These are phyloP conservation scores for Apis laboriosa DNA, from an alignment of 1,140 invertebrate species.

Conservation along the genomic window DNA sequence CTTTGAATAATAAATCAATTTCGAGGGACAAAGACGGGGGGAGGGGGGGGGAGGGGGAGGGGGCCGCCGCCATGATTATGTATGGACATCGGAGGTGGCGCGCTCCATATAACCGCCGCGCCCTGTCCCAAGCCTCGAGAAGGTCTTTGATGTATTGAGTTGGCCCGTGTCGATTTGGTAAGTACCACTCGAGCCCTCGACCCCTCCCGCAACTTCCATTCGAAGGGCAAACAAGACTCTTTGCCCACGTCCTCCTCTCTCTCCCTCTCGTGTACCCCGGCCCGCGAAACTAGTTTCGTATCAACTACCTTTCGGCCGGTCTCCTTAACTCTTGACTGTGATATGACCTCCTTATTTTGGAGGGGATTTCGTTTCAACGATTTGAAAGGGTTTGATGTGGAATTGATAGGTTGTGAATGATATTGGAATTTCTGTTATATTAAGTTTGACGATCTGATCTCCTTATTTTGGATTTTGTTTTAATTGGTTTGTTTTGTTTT, in stretches of 20 bases:
- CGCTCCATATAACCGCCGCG: conserved; percentile 65
- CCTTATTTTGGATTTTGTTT: too few relatives aligned
- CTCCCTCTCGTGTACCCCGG: conserved; percentile 3
- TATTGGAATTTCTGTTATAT: too few relatives aligned
- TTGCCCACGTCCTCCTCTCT: conserved; percentile 22
- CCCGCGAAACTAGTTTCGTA: too few relatives aligned
- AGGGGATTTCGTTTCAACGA: too few relatives aligned
- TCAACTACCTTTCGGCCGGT: too few relatives aligned
- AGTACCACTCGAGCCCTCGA: conserved; percentile 75
- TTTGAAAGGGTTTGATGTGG: too few relatives aligned
- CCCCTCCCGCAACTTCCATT: conserved; percentile 75
- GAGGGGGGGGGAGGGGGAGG: too few relatives aligned
- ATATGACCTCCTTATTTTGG: too few relatives aligned
- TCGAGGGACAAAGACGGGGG: conserved; percentile 78
- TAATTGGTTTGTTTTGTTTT: too few relatives aligned
- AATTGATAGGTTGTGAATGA: too few relatives aligned
- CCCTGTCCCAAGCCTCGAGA: conserved; percentile 61
- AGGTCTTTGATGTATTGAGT: conserved; percentile 78
- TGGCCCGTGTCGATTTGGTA: conserved; percentile 76
- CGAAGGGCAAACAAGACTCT: conserved; percentile 66
- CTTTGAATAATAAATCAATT: conserved; percentile 82
- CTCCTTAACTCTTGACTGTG: too few relatives aligned
- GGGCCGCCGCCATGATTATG: conserved; percentile 75
- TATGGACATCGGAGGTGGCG: conserved; percentile 75
- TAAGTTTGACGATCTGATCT: too few relatives aligned